These are phyloP conservation scores for Callithrix jacchus DNA, from an alignment of 2,113 vertebrate species.

Conservation along the genomic window DNA sequence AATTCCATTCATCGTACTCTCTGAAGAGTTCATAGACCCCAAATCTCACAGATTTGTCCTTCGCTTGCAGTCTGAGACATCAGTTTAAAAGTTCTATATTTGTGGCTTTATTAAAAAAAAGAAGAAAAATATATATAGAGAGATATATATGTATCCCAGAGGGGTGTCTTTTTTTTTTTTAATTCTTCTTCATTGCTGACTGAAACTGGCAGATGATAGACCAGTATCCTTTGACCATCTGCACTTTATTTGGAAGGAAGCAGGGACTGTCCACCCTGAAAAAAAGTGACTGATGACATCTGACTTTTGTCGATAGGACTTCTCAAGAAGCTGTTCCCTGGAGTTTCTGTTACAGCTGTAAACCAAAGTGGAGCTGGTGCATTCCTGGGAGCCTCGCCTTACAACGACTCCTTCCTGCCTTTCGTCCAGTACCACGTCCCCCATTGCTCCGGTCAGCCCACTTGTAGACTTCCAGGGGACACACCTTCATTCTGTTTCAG, in stretches of 20 bases:
- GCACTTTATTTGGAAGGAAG: constrained; percentile 85
- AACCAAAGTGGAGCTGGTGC: constrained; percentile 54
- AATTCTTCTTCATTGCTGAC: constrained; percentile 75
- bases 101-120: constrained; percentile 59
- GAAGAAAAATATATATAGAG: neutral
- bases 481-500: neutral
- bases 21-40: constrained; percentile 88
- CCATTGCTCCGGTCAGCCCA: neutral
- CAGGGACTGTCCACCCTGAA: neutral
- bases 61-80: constrained; percentile 87
- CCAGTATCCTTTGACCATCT: constrained; percentile 84
- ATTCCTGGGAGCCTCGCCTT: constrained; percentile 73
- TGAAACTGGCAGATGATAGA: constrained; percentile 82
- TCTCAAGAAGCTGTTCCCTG: constrained; percentile 56
- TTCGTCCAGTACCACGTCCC: neutral
- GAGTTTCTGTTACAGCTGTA: constrained; percentile 54
- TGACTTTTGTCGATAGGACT: constrained; percentile 13
- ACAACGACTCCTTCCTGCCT: neutral
- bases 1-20: constrained; percentile 88
- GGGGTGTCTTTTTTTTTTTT: constrained; percentile 75
- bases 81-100: constrained; percentile 79
- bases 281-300: neutral
- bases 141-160: constrained; percentile 13
- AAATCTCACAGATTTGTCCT: constrained; percentile 89
- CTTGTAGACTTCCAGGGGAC: neutral